Percentiles rank a stretch among this genome's conserved stretches.
These are phyloP conservation scores for Tylochromis polylepis DNA, from an alignment of 2,113 vertebrate genomes.

Conservation along the genomic window DNA sequence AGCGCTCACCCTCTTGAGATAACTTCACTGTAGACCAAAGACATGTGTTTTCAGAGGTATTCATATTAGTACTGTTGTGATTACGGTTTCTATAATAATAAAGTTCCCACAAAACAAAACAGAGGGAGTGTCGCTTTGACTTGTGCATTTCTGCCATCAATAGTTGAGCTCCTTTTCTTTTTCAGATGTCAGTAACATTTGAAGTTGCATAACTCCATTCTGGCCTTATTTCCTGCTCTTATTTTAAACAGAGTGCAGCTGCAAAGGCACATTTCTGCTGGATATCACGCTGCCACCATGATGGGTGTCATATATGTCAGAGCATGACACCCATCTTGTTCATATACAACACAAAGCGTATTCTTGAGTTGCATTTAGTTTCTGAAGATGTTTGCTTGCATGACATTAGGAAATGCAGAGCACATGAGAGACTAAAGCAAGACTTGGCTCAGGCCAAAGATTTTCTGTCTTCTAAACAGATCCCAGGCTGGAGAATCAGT, in stretches of 20 bases:
- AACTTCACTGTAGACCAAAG: background rate
- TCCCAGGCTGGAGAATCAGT: background rate
- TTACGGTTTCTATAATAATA: background rate
- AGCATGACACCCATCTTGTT: too few species aligned
- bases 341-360: constrained; percentile 3
- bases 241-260: background rate
- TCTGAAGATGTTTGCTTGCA: background rate
- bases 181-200: background rate
- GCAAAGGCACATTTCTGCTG: background rate
- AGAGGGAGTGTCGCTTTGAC: background rate
- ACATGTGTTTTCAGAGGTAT: background rate
- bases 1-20: background rate
- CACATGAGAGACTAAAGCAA: background rate
- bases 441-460: constrained; percentile 21
- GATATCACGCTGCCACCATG: background rate
- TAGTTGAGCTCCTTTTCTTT: background rate
- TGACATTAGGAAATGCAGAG: background rate
- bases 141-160: background rate
- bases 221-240: background rate
- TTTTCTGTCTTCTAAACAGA: constrained; percentile 33
- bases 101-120: background rate
- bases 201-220: background rate
- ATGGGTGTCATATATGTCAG: background rate
- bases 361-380: background rate
- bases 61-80: background rate